Conservation (phyloP, 2,797 vertebrate genomes). For the Mionectes olivaceus region DNA sequence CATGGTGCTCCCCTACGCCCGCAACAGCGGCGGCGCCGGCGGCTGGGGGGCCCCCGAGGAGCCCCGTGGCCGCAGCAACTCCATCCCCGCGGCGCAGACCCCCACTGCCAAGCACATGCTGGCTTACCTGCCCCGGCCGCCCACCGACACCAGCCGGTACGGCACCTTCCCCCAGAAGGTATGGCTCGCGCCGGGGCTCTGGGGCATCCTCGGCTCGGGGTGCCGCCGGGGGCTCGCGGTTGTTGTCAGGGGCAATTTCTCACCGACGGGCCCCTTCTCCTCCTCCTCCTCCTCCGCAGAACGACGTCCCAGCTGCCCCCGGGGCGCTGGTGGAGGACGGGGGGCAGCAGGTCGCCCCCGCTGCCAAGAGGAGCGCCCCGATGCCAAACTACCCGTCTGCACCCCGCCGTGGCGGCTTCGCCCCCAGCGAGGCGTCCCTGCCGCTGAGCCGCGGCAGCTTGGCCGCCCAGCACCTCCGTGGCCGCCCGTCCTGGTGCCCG, state of each 20-base stretch:
- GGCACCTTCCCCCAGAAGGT: conserved; percentile 77
- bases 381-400: conserved; percentile 33
- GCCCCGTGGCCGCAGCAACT: conserved; percentile 74
- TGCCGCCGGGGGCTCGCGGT: not conserved
- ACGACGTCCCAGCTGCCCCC: not conserved
- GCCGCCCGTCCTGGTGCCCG: not conserved
- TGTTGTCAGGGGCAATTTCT: fast-evolving
- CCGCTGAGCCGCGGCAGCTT: not conserved
- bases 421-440: not conserved
- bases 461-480: not conserved
- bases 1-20: conserved; percentile 61
- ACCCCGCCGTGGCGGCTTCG: not conserved
- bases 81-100: conserved; percentile 72
- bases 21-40: not conserved
- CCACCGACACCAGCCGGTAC: conserved; percentile 52
- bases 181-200: not conserved
- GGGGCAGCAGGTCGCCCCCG: not conserved
- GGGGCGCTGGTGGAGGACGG: not conserved
- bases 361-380: conserved; percentile 35
- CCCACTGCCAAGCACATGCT: conserved; percentile 80
- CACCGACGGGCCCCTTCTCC: not conserved
- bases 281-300: conserved; percentile 25
- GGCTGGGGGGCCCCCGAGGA: conserved; percentile 36
- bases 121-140: conserved; percentile 78
- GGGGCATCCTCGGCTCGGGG: fast-evolving